These are phyloP conservation scores for Aplodontia rufa DNA, from an alignment of 2,113 vertebrate species.

Conservation along the genomic window DNA sequence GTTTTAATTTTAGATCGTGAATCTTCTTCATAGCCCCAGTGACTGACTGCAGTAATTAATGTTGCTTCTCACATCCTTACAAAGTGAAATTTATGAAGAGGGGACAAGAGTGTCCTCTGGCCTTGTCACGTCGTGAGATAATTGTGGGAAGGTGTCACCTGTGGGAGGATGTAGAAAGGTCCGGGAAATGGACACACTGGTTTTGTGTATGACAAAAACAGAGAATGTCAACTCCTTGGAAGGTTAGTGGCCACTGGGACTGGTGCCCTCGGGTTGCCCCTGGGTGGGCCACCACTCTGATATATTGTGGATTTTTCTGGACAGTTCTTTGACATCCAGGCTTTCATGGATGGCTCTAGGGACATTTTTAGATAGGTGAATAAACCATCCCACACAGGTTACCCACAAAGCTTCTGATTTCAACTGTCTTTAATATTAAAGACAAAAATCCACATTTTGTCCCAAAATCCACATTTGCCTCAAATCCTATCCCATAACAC, in stretches of 20 bases:
- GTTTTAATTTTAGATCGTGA: neutral
- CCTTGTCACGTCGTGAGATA: neutral
- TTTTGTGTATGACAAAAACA: neutral
- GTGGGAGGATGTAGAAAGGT: neutral
- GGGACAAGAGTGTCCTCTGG: neutral
- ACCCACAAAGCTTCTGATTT: neutral
- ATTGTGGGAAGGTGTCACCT: neutral
- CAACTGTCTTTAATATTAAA: neutral
- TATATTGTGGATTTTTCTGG: neutral
- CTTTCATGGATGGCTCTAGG: neutral
- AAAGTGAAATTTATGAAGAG: neutral
- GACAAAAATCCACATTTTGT: neutral
- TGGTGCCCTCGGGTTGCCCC: neutral
- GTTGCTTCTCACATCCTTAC: neutral
- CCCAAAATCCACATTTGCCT: neutral
- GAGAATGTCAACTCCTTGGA: neutral
- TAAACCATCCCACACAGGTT: neutral
- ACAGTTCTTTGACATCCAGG: neutral
- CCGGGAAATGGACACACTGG: neutral
- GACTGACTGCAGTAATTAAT: neutral
- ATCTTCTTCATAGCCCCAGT: neutral
- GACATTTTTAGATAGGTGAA: neutral
- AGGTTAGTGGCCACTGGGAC: too few relatives aligned
- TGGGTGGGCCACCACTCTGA: neutral
- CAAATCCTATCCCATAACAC: neutral